Base-by-base conservation (phyloP, 1,140 invertebrate species). In the Hesperophylax magnus region DNA sequence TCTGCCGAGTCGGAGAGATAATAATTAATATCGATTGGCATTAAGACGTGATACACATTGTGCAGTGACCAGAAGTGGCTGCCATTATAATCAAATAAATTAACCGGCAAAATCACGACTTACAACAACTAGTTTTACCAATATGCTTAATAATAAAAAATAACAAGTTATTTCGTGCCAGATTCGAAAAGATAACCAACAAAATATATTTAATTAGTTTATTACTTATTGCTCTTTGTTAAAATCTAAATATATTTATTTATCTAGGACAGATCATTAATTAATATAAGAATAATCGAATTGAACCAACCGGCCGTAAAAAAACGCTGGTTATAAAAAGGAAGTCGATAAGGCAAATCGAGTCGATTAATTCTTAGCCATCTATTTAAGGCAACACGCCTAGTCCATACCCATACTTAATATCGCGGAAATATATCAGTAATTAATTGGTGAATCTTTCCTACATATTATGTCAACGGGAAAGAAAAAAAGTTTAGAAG, bases 381-480 rank as follows among this genome's bases (percentile, higher is more conserved):
- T 17, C 63, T 47, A 52, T 71, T 71, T 71, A 71, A 71, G 67
- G 39, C 39, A 71, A 71, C 34, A 17, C 63, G 31, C 63, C 63
- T 67, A 67, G 31, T n/a, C 11, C 9, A 47, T 71, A 47, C 39
- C 67, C 67, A 20, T 52, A 71, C 39, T 52, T 0, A 20, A 39
- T 65, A 71, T 71, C 3, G 39, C 67, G 39, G 67, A 71, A 71
- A 71, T 52, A 22, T 52, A 15, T 8, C 67, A 3, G 24, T 52
- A 71, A 71, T 71, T 52, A 11, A 71, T 71, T 71, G 39, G 67
- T 71, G 67, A 71, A 71, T 71, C 67, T 52, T 34, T 24, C 34
- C 17, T 47, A 71, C 39, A 24, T 52, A 53, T 71, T 71, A 39
- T 71, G 67, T 52, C 67, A 71, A 52, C 67, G 67, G n/a, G 31